Conservation (phyloP, 1,140 invertebrate species). For the Trypoxylus dichotomus region DNA sequence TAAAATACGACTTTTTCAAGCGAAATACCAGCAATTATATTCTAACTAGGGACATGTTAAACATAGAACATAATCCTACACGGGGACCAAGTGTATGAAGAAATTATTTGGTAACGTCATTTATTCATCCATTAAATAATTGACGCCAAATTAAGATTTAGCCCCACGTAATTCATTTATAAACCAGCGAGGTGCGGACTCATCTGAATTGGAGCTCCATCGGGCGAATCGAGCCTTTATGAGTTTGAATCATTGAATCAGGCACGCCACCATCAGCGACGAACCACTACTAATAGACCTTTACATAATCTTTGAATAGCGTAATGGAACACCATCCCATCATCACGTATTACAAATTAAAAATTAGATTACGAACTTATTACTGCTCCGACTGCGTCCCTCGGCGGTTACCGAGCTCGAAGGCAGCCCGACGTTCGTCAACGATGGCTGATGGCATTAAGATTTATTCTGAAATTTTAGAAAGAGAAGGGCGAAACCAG, state of each 20-base stretch:
- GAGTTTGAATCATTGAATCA: conserved; percentile 16
- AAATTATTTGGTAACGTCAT: not conserved
- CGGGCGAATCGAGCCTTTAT: not conserved
- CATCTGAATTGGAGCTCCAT: not conserved
- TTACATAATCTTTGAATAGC: not conserved
- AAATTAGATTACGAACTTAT: conserved; percentile 25
- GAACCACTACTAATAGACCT: not conserved
- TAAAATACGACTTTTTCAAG: no score
- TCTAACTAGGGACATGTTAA: no score
- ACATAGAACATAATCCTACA: not conserved
- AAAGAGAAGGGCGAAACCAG: not conserved
- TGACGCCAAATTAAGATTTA: conserved; percentile 16
- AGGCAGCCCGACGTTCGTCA: not conserved
- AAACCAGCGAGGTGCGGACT: not conserved
- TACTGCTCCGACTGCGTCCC: not conserved
- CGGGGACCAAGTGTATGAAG: not conserved
- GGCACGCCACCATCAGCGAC: not conserved
- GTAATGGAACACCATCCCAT: not conserved
- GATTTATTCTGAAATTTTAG: not conserved
- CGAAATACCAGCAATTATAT: no score
- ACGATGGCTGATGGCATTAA: not conserved
- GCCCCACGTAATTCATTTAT: not conserved
- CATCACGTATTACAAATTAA: conserved; percentile 15
- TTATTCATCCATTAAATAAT: not conserved
- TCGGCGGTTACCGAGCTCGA: not conserved